A percentile compares a stretch with the other conserved stretches of the same genome.
These are phyloP conservation scores for Megaustenia siamemsis DNA, from an alignment of 2,888 invertebrate genomes.

Conservation along the genomic window DNA sequence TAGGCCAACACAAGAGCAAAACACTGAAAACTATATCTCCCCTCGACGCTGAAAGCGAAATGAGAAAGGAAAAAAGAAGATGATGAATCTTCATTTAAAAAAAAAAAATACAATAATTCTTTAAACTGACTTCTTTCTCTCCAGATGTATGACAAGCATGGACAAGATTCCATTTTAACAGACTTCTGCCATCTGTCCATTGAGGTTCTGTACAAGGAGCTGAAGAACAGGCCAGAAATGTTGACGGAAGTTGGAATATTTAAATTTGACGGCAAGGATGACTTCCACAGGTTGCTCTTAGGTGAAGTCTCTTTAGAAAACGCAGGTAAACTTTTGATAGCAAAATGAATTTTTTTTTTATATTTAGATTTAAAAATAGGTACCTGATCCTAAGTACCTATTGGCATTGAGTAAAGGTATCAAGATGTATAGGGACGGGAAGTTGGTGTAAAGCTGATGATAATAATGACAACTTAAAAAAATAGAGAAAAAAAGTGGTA, in stretches of 20 bases:
- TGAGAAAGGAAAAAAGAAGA: no score
- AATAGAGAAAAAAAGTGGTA: no score
- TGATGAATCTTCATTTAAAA: background rate
- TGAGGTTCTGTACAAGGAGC: slow-evolving; percentile 85
- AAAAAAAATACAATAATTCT: background rate
- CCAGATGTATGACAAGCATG: slow-evolving; percentile 85
- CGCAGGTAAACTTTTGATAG: slow-evolving; percentile 69
- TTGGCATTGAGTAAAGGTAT: no score
- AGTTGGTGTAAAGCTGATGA: no score
- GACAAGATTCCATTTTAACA: slow-evolving; percentile 85
- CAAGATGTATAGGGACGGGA: no score
- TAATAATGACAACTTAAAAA: no score
- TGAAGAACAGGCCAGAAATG: slow-evolving; percentile 54
- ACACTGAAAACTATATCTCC: no score
- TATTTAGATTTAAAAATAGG: no score
- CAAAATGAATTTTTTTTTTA: background rate
- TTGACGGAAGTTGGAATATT: slow-evolving; percentile 68
- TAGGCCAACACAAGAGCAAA: no score
- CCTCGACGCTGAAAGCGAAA: no score
- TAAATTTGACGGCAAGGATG: slow-evolving; percentile 56
- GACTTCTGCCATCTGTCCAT: slow-evolving; percentile 89
- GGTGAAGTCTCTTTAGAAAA: slow-evolving; percentile 69
- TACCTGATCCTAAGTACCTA: no score
- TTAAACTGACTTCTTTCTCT: background rate
- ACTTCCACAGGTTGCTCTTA: slow-evolving; percentile 61